Evolutionary conservation across 1,140 invertebrate species (phyloP).

Genomic region (Tetragnatha versicolor): DNA sequence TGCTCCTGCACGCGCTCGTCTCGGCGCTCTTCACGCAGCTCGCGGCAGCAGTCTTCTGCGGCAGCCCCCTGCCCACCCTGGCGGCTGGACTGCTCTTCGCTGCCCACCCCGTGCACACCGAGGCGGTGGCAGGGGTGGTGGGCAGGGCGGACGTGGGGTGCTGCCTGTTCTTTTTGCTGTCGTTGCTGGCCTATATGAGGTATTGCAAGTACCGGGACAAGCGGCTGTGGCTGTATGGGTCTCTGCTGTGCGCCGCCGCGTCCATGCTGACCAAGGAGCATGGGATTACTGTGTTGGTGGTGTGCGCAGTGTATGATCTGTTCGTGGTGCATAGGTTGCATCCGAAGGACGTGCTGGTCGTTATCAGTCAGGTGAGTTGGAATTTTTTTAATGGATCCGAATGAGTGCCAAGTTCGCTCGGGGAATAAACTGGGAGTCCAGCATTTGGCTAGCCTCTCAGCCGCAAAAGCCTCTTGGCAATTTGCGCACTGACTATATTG

Average conservation of each 20-base stretch:
- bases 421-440: too few relatives aligned
- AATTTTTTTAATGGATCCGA: too few relatives aligned
- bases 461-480: too few relatives aligned
- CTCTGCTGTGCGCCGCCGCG: slow-evolving; percentile 53
- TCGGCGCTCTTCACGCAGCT: slow-evolving; percentile 62
- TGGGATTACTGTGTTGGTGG: slow-evolving; percentile 86
- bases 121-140: slow-evolving; percentile 73
- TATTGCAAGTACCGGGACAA: slow-evolving; percentile 57
- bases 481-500: too few relatives aligned
- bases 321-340: slow-evolving; percentile 66
- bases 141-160: slow-evolving; percentile 68
- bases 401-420: too few relatives aligned
- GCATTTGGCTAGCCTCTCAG: too few relatives aligned
- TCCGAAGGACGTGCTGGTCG: slow-evolving; percentile 47
- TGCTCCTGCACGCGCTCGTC: slow-evolving; percentile 66
- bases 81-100: slow-evolving; percentile 66
- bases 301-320: slow-evolving; percentile 84
- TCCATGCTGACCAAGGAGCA: slow-evolving; percentile 90
- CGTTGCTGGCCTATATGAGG: slow-evolving; percentile 70
- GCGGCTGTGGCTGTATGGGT: slow-evolving; percentile 1
- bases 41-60: slow-evolving; percentile 51
- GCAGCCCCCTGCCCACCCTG: slow-evolving; percentile 52
- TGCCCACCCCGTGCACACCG: slow-evolving; percentile 70
- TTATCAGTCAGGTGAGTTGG: slow-evolving; percentile 42
- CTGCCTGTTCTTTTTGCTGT: slow-evolving; percentile 66